Evolutionary conservation across 2,888 invertebrate species (phyloP).

Genomic region (Seladonia tumulorum): DNA sequence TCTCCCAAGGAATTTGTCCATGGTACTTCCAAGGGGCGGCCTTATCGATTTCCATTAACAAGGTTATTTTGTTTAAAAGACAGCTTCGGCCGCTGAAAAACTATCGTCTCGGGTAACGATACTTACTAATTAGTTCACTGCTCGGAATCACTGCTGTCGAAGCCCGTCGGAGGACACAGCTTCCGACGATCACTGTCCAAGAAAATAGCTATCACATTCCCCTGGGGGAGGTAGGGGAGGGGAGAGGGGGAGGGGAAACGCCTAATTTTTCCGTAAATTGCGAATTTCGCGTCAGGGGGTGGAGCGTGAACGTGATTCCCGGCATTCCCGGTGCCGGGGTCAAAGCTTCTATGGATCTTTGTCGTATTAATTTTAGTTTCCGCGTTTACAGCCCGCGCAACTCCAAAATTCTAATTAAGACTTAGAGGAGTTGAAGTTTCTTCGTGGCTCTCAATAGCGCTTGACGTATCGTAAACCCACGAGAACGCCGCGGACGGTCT

Average conservation of each 20-base stretch:
- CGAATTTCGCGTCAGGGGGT: too few species aligned
- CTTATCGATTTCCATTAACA: constrained; percentile 1
- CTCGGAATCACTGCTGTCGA: not conserved
- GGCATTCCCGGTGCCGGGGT: not conserved
- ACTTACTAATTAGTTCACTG: not conserved
- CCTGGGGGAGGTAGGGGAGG: too few species aligned
- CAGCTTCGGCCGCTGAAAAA: not conserved
- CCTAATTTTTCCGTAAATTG: not conserved
- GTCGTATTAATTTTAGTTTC: constrained; percentile 16
- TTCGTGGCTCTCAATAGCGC: constrained; percentile 14
- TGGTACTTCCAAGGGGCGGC: not conserved
- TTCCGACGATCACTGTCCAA: not conserved
- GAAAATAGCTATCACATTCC: not conserved
- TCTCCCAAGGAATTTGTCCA: not conserved
- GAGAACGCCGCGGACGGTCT: constrained; percentile 12
- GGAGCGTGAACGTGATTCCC: not conserved
- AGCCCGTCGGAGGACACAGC: not conserved
- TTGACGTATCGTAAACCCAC: constrained; percentile 22
- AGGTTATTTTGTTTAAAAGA: constrained; percentile 3
- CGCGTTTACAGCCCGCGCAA: constrained; percentile 15
- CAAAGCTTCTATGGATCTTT: constrained; percentile 1
- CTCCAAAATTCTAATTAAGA: constrained; percentile 20
- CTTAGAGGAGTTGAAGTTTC: constrained; percentile 19
- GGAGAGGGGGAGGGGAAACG: too few species aligned
- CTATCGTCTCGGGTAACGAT: not conserved